phyloP scores from a whole-genome alignment of 2,888 invertebrate genomes.

The Nebria salina region DNA sequence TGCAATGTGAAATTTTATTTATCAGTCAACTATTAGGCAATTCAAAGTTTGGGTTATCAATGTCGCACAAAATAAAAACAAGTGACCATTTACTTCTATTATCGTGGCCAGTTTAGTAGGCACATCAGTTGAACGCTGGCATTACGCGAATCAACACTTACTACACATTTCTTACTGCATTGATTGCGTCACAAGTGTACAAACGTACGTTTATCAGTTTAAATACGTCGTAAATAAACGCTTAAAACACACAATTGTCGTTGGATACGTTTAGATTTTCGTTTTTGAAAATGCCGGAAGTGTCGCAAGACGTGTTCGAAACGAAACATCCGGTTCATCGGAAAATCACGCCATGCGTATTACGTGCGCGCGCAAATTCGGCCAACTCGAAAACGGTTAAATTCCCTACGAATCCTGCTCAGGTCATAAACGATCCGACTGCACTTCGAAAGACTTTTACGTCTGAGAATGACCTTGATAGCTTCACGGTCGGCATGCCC shows the following conservation, averaged over 20 bases:
- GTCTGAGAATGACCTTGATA: constrained; percentile 67
- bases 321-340: constrained; percentile 67
- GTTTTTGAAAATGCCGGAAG: constrained; percentile 65
- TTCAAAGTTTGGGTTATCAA: constrained; percentile 29
- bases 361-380: constrained; percentile 70
- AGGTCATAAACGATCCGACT: background rate
- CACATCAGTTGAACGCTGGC: background rate
- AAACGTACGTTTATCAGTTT: background rate
- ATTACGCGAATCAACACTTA: background rate
- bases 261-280: background rate
- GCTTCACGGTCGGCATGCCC: constrained; percentile 66
- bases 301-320: constrained; percentile 65
- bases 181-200: background rate
- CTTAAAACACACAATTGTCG: too few species aligned
- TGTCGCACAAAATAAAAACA: constrained; percentile 14
- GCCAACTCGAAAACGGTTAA: constrained; percentile 60
- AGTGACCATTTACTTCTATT: constrained; percentile 16
- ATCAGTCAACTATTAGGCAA: constrained; percentile 26
- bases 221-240: background rate
- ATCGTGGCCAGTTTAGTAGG: constrained; percentile 8
- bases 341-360: constrained; percentile 64
- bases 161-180: background rate
- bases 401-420: constrained; percentile 47
- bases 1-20: background rate
- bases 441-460: constrained; percentile 35